Evolutionary conservation across 2,113 vertebrate species (phyloP).

Genomic region (Paedocypris sp.): DNA sequence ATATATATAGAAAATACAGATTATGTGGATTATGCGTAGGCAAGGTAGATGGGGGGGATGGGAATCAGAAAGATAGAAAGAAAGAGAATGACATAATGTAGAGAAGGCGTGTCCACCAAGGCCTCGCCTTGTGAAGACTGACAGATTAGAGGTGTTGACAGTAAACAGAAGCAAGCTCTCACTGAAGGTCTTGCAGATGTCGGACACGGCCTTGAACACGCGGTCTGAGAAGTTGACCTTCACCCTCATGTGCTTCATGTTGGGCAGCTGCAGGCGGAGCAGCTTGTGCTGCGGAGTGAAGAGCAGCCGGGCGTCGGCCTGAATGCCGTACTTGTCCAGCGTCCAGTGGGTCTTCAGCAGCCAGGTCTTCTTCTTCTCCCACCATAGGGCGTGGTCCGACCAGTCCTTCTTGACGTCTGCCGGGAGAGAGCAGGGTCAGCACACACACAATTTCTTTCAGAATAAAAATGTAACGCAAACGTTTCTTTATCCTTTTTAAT

Average conservation of each 20-base stretch:
- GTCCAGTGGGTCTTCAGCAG: conserved; percentile 98
- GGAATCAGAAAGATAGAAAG: too few species aligned
- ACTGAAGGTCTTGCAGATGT: conserved; percentile 99
- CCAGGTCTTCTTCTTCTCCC: conserved; percentile 99
- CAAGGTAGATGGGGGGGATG: too few species aligned
- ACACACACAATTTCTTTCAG: neutral
- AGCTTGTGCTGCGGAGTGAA: conserved; percentile 98
- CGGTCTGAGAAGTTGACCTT: conserved; percentile 98
- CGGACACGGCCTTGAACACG: conserved; percentile 96
- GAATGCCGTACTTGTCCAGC: conserved; percentile 95
- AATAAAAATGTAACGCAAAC: too few species aligned
- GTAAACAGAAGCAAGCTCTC: conserved; percentile 63
- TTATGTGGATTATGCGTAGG: too few species aligned
- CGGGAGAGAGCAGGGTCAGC: conserved; percentile 22
- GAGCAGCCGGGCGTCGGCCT: conserved; percentile 89
- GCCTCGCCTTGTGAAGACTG: too few species aligned
- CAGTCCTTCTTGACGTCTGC: conserved; percentile 97
- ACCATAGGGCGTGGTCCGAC: conserved; percentile 97
- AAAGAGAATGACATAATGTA: too few species aligned
- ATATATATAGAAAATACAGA: too few species aligned
- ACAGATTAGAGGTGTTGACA: too few species aligned
- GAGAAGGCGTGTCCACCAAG: too few species aligned
- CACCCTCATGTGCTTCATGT: conserved; percentile 98
- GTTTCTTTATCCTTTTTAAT: too few species aligned
- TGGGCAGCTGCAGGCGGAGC: conserved; percentile 91